phyloP scores from a whole-genome alignment of 2,888 invertebrate genomes.

The Stenichneumon culpator region DNA sequence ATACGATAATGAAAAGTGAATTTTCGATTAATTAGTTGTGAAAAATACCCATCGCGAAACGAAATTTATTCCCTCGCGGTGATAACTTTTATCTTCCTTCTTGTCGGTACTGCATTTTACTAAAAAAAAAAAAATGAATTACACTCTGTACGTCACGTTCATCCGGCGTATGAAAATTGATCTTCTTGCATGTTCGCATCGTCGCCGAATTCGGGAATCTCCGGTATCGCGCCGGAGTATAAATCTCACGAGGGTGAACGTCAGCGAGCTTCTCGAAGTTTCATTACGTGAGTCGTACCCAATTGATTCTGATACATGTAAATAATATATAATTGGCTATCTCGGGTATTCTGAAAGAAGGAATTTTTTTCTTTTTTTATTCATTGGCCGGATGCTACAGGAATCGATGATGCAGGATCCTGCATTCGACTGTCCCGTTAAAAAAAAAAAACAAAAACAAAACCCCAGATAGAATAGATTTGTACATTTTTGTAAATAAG shows the following conservation, averaged over 20 bases:
- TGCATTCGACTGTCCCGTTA: conserved; percentile 58
- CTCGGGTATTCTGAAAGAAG: conserved; percentile 38
- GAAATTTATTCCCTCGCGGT: conserved; percentile 10
- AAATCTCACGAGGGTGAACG: neutral
- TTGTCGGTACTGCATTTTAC: conserved; percentile 27
- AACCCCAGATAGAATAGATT: conserved; percentile 58
- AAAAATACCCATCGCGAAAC: neutral
- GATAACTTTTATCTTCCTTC: conserved; percentile 11
- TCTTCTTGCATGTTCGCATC: conserved; percentile 14
- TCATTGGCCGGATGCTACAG: conserved; percentile 1
- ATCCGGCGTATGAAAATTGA: neutral
- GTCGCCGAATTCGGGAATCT: neutral
- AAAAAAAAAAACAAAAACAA: conserved; percentile 30
- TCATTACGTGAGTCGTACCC: conserved; percentile 21
- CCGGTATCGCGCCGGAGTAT: neutral
- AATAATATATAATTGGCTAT: conserved; percentile 51
- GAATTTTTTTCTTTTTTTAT: conserved; percentile 27
- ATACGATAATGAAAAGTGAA: neutral
- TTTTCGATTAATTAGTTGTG: conserved; percentile 14
- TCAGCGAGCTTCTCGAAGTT: conserved; percentile 19
- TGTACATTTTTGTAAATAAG: conserved; percentile 69
- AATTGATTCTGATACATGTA: conserved; percentile 64
- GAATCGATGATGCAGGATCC: conserved; percentile 45
- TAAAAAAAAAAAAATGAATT: neutral
- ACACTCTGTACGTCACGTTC: neutral